Conservation (phyloP, 2,797 vertebrate species). For the Balearica regulorum region DNA sequence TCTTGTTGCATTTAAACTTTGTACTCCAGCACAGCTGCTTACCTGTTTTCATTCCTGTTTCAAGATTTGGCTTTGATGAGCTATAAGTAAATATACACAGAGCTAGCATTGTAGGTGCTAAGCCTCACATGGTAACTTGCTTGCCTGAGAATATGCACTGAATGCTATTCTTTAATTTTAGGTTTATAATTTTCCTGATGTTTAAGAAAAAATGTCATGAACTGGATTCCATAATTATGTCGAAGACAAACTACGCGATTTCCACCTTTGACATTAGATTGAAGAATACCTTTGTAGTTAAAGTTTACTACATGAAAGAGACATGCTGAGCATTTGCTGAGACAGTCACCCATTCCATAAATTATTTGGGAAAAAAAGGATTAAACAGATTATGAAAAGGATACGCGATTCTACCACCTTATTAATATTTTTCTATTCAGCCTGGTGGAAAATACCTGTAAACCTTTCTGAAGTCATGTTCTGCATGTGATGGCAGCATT, state of each 20-base stretch:
- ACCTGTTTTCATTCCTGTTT: not conserved
- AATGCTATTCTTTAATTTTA: not conserved
- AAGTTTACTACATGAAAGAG: not conserved
- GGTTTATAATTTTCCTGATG: not conserved
- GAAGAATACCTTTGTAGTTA: not conserved
- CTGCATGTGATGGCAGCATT: not conserved
- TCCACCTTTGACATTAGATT: not conserved
- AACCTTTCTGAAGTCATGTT: not conserved
- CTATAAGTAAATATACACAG: not conserved
- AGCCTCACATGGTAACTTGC: not conserved
- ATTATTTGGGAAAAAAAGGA: not conserved
- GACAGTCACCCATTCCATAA: not conserved
- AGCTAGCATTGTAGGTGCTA: not conserved
- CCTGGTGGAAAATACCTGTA: not conserved
- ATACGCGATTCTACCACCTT: accelerated
- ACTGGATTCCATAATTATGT: not conserved
- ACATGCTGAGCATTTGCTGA: not conserved
- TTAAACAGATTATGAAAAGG: not conserved
- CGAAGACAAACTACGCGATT: not conserved
- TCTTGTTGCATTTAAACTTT: not conserved
- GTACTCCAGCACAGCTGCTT: not conserved
- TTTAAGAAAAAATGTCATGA: not conserved
- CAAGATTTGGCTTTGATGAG: not conserved
- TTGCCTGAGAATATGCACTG: not conserved
- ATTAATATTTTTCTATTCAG: not conserved